These are phyloP conservation scores for Hafferia zeledoni DNA, from an alignment of 2,797 vertebrate genomes.

Conservation along the genomic window DNA sequence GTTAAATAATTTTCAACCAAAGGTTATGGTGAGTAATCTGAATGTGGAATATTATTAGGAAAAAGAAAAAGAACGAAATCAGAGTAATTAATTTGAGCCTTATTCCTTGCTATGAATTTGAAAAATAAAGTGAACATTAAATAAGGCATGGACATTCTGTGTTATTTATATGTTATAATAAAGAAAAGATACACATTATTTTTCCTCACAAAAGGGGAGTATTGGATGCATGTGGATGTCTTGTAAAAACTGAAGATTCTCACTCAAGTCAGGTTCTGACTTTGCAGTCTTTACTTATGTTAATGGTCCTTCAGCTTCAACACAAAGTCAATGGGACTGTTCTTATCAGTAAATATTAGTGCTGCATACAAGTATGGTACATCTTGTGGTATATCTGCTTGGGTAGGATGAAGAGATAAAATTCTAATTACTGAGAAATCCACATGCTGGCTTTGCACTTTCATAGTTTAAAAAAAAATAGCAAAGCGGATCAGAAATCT, in stretches of 20 bases:
- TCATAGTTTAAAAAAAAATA: not conserved
- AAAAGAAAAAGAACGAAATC: not conserved
- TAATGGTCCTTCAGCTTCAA: not conserved
- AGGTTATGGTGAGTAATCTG: not conserved
- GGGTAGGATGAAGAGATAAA: not conserved
- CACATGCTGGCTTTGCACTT: not conserved
- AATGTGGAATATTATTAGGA: not conserved
- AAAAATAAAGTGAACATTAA: not conserved
- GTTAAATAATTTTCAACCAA: not conserved
- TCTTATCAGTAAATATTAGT: not conserved
- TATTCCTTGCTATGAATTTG: not conserved
- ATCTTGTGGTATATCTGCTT: not conserved
- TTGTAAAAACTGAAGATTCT: not conserved
- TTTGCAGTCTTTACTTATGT: not conserved
- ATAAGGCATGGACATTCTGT: not conserved
- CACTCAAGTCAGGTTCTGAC: not conserved
- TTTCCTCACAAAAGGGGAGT: not conserved
- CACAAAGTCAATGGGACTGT: not conserved
- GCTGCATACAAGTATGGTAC: not conserved
- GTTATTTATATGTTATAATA: not conserved
- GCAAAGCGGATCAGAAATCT: not conserved
- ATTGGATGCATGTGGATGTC: not conserved
- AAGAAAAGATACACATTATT: not conserved
- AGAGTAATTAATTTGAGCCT: not conserved
- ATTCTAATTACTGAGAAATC: slow-evolving; percentile 5